These are phyloP conservation scores for Dynastes maya DNA, from an alignment of 2,888 invertebrate genomes.

Conservation along the genomic window DNA sequence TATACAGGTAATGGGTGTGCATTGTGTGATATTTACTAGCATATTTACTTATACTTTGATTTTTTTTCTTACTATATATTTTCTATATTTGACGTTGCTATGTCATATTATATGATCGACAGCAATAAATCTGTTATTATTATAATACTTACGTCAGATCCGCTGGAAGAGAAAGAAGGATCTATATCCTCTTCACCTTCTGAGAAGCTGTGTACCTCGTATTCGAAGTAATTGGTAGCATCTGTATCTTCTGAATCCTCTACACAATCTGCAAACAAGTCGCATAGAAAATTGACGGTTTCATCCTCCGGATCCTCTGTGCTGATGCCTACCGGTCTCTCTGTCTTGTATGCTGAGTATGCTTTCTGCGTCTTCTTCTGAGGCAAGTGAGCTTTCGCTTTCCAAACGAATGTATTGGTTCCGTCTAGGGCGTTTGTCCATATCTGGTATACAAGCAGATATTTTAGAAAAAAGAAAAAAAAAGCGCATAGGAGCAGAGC, in stretches of 20 bases:
- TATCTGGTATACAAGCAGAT: constrained; percentile 4
- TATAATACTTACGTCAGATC: constrained; percentile 70
- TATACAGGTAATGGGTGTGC: too few relatives aligned
- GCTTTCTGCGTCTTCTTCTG: constrained; percentile 73
- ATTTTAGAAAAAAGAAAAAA: too few relatives aligned
- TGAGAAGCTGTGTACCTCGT: constrained; percentile 70
- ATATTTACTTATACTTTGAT: too few relatives aligned
- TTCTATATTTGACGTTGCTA: too few relatives aligned
- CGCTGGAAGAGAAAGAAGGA: constrained; percentile 70
- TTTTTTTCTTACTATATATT: too few relatives aligned
- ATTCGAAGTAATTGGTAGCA: constrained; percentile 56
- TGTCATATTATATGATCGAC: too few relatives aligned
- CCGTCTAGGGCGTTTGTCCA: background rate
- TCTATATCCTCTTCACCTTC: constrained; percentile 44
- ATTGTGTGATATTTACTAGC: too few relatives aligned
- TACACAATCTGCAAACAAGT: constrained; percentile 67
- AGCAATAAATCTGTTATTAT: too few relatives aligned
- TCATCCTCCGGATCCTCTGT: constrained; percentile 20
- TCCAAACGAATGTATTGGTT: constrained; percentile 65
- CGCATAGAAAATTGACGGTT: constrained; percentile 56
- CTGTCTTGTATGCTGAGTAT: constrained; percentile 77
- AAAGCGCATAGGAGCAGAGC: too few relatives aligned
- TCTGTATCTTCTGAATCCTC: constrained; percentile 68
- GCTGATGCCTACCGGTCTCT: constrained; percentile 75
- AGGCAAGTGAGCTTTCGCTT: constrained; percentile 69